Base-by-base conservation (phyloP, 1,140 invertebrate genomes). In the Drosophila bipectinata region DNA sequence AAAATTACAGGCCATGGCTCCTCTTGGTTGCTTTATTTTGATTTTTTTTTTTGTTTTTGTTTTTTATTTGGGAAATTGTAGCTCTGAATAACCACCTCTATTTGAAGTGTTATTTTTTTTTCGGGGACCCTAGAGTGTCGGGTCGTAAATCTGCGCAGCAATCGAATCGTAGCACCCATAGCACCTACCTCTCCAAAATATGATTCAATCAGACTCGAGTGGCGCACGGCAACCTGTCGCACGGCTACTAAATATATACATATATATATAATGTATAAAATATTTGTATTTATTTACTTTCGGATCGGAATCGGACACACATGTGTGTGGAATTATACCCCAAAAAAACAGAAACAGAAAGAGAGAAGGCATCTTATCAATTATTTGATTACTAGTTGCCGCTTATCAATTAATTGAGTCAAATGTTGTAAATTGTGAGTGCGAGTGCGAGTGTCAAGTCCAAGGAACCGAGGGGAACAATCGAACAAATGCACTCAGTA, bases 341-440 rank as follows among this genome's bases (percentile, higher is more conserved):
- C 7, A 32, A 32, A 18, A 30, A n/a, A 10, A n/a, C 18, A 51
- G 51, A n/a, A 59, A 47, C 30, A 41, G 21, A 39, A 15, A 61
- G 26, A 41, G 9, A 32, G 28, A n/a, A 37, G 28, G 30, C 52
- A 21, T 37, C 56, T 77, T 77, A 77, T 77, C 73, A 77, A 76
- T 69, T 68, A 76, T 77, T 69, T 76, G 73, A 77, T 77, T 77
- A 76, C 55, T 75, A 74, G 14, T 76, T 21, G 39, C 68, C 15
- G 52, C 73, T 77, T 77, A 77, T 77, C 73, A 77, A 77, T 77
- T 77, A 77, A 77, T 77, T 77, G 72, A 77, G 56, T 37, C 49
- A 76, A 76, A 69, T 39, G 63, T 61, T 77, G 73, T 77, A 68
- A 76, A 77, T 77, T 49, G 26, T 55, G 18, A 18, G 12, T 26